A percentile compares a stretch with the other conserved stretches of the same genome.
Conservation (phyloP, 2,797 vertebrate species). For the Syncerus caffer region DNA sequence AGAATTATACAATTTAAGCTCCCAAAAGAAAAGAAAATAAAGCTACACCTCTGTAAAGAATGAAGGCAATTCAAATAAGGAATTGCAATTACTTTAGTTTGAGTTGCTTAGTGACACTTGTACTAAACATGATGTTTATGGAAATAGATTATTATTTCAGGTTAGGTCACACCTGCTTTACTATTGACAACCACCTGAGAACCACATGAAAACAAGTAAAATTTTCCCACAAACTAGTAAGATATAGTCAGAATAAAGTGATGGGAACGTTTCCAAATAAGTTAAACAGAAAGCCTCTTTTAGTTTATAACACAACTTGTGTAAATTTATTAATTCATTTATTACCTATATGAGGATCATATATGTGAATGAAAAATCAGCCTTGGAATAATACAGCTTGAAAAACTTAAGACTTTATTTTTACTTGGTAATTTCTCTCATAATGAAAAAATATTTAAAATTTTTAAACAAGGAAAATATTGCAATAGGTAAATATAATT, state of each 20-base stretch:
- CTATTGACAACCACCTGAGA: background rate
- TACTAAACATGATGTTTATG: background rate
- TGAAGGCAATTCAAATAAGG: background rate
- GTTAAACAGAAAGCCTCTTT: background rate
- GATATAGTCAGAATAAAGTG: background rate
- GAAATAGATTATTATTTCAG: background rate
- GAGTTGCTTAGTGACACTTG: background rate
- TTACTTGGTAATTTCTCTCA: background rate
- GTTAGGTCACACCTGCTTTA: background rate
- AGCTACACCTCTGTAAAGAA: background rate
- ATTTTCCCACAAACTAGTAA: background rate
- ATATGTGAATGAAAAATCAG: background rate
- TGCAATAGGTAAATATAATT: background rate
- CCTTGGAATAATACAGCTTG: background rate
- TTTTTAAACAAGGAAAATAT: background rate
- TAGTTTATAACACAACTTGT: background rate
- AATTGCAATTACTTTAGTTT: background rate
- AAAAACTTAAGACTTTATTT: background rate
- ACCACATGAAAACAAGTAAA: background rate
- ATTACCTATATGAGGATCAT: background rate
- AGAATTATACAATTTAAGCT: background rate
- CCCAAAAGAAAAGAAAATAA: background rate
- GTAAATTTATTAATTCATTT: background rate
- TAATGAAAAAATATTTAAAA: background rate
- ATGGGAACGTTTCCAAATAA: background rate